Evolutionary conservation across 1,140 invertebrate species (phyloP).

Genomic region (Hesperophylax magnus): DNA sequence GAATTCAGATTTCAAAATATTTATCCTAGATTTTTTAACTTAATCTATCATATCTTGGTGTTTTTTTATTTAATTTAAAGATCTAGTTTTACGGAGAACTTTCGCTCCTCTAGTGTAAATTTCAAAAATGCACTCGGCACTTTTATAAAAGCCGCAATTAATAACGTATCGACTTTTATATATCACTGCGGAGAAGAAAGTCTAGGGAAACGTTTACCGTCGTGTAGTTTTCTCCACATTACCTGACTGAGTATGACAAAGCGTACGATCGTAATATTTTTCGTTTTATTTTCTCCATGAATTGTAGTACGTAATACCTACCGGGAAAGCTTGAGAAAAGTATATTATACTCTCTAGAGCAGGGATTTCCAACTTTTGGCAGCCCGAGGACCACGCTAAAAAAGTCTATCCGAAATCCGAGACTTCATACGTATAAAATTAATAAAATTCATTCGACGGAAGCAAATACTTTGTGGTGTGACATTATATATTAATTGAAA

Average conservation of each 20-base stretch:
- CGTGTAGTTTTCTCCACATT: not conserved
- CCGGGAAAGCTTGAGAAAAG: no score
- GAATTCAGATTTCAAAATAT: not conserved
- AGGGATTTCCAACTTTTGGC: no score
- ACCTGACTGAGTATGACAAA: not conserved
- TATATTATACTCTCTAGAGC: no score
- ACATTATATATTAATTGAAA: no score
- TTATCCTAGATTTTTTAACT: not conserved
- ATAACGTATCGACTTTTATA: not conserved
- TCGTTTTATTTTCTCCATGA: no score
- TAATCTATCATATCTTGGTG: not conserved
- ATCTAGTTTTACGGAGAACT: not conserved
- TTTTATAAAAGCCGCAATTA: constrained; percentile 4
- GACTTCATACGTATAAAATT: no score
- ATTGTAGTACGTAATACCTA: no score
- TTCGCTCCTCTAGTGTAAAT: not conserved
- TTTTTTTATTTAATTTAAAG: not conserved
- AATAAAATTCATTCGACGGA: no score
- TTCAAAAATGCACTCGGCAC: not conserved
- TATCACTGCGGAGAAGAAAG: constrained; percentile 2
- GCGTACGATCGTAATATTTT: no score
- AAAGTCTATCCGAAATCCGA: no score
- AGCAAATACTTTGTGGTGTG: no score
- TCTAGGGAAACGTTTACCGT: constrained; percentile 4
- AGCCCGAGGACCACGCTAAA: no score